Base-by-base conservation (phyloP, 2,888 invertebrate genomes). In the Emmelina monodactyla region DNA sequence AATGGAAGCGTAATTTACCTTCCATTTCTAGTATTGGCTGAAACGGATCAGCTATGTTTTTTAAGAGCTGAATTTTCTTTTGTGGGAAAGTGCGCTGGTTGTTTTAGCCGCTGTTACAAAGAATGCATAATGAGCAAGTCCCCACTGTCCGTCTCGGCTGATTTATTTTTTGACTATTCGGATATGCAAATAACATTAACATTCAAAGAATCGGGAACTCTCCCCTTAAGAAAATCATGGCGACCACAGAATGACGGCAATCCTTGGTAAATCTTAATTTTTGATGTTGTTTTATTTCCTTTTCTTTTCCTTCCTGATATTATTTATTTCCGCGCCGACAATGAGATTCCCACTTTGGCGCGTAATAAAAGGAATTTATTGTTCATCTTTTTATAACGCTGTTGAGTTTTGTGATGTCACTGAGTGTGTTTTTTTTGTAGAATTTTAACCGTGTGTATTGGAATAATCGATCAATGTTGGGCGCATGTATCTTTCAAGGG, bases 361-460 rank as follows among this genome's bases (percentile, higher is more conserved):
- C 65, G 69, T 75, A 75, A 76, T 79, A 78, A 78, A 79, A 78
- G 68, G 72, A 76, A 78, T 76, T 79, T 78, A 79, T 78, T 72
- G 78, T 72, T 78, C 73, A 76, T 76, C 71, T 75, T 70, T 79
- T 79, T 70, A 72, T 67, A 62, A 62, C 65, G 55, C 76, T 76
- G 71, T 68, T 66, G 63, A 63, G 58, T 54, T 71, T 70, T 64
- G 11, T 25, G 11, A 25, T 25, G 11, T 25, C 25, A 11, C 25
- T 25, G 25, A 25, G 25, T n/a, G 9, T 25, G 25, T n/a, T 9
- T 25, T 25, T 9, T n/a, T n/a, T n/a, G n/a, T n/a, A n/a, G n/a
- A n/a, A n/a, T n/a, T n/a, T n/a, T n/a, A n/a, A n/a, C n/a, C n/a
- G n/a, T n/a, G n/a, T n/a, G 25, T 10, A n/a, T n/a, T n/a, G 16